Evolutionary conservation across 2,113 vertebrate species (phyloP), one percentile per base, ranked within the genome.

Genomic region (Platysternon megacephalum): DNA sequence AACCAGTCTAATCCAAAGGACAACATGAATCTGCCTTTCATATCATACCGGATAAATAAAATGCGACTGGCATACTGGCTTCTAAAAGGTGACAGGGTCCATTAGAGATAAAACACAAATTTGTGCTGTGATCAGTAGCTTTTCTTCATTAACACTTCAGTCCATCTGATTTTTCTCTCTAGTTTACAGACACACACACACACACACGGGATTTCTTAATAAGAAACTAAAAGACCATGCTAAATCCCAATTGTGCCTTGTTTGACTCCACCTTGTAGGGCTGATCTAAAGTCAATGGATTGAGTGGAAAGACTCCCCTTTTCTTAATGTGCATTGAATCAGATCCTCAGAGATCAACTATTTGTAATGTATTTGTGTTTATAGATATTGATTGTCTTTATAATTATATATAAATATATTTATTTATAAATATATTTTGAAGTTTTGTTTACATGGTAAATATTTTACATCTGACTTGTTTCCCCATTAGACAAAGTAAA

Each of bases 171-270:
- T 68, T 17, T 19, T 8, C 13, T 68, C 29, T 35, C 26, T 53
- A 93, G 22, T 76, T 74, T 11, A 55, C 22, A 89, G 80, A 52
- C 17, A 24, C 2, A 21, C 2, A n/a, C 2, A 1, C 13, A 24
- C 2, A 21, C 2, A 32, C 2, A 1, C 13, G 48, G 7, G 2
- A 42, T 2, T 19, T 26, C 4, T 83, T 61, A 89, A 29, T 1
- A 48, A 82, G 46, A 3, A 11, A 68, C 9, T 84, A 68, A 68
- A 88, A n/a, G 82, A 39, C 3, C 11, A 16, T 17, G 2, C 8
- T 48, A 82, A 86, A 3, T 0, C 35, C 13, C 3, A 56, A 44
- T 11, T 4, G 56, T 5, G 10, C 35, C 14, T 46, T 56, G 16
- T 21, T 68, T n/a, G 28, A 56, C 87, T 56, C 55, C 79, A 3